Evolutionary conservation across 2,797 vertebrate species (phyloP).

Genomic region (Erithacus rubecula): DNA sequence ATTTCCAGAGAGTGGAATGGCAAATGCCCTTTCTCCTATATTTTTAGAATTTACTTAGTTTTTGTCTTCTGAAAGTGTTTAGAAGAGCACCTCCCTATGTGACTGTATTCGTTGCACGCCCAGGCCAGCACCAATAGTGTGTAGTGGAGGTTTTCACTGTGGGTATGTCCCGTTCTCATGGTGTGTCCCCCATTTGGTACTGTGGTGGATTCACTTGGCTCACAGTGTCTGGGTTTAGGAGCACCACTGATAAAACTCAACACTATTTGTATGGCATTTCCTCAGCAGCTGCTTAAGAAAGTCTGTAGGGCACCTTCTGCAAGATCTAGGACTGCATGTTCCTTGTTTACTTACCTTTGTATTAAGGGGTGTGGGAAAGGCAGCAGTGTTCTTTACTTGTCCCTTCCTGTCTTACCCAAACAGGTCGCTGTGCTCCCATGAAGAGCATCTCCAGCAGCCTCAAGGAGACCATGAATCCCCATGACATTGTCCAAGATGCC

Average conservation of each 20-base stretch:
- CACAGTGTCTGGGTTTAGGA: neutral
- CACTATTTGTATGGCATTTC: neutral
- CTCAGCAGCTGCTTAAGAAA: neutral
- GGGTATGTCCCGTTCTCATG: neutral
- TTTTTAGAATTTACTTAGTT: neutral
- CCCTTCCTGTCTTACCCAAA: neutral
- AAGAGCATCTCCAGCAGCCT: constrained; percentile 99
- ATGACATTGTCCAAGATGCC: constrained; percentile 97
- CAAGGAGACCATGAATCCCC: constrained; percentile 97
- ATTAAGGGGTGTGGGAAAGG: neutral
- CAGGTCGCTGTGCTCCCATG: constrained; percentile 96
- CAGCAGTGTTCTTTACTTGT: neutral
- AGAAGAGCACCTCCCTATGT: neutral
- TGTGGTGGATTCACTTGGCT: neutral
- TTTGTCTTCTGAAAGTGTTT: neutral
- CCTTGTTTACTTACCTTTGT: neutral
- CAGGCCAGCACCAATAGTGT: neutral
- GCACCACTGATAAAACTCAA: neutral
- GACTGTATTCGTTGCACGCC: neutral
- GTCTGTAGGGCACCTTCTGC: neutral
- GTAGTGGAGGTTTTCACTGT: neutral
- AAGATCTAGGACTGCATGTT: neutral
- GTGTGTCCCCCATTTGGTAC: neutral
- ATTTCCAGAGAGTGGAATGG: neutral
- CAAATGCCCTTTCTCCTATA: neutral